Evolutionary conservation across 2,888 invertebrate species (phyloP), one percentile per base, ranked within the genome.

Genomic region (Apotomis turbidana): DNA sequence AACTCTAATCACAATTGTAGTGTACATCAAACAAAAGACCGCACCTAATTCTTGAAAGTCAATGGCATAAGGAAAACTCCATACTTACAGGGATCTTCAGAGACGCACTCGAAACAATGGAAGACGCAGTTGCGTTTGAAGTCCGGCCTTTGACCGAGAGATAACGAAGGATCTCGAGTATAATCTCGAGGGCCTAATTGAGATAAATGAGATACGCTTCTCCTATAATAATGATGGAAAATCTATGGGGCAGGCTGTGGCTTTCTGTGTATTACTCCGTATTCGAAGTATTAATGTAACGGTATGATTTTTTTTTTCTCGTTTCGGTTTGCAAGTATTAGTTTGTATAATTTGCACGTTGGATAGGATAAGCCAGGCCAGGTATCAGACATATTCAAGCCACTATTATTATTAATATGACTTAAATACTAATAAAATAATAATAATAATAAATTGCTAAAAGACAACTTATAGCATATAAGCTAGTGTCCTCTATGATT

Each of bases 141-240:
- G 66, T 46, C 66, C 66, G 66, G 66, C 46, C 64, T 66, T 57
- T 66, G 66, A 66, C 66, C 66, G 55, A 27, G 55, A 66, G 66
- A 66, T 66, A 66, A 66, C 66, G 66, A 66, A 57, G 66, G 55
- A 66, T 66, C 66, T 66, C 44, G 46, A 66, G 66, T 57, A 57
- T 66, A 66, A 66, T 66, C 66, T 66, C 54, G 54, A 55, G 54
- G 36, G 46, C 46, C 55, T 64, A 64, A 64, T 64, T 64, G 64
- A 66, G 46, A 46, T 66, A 57, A 64, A 55, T 64, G 44, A 64
- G 64, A 52, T 63, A 52, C 38, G 55, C 4, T 8, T 27, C 27
- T 66, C 27, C n/a, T 66, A 57, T 46, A 57, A 55, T 64, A 54
- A 64, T 9, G 66, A 57, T 36, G 55, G 46, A 8, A 46, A 57